Base-by-base conservation (phyloP, 1,140 invertebrate species). In the Teleogryllus occipitalis region DNA sequence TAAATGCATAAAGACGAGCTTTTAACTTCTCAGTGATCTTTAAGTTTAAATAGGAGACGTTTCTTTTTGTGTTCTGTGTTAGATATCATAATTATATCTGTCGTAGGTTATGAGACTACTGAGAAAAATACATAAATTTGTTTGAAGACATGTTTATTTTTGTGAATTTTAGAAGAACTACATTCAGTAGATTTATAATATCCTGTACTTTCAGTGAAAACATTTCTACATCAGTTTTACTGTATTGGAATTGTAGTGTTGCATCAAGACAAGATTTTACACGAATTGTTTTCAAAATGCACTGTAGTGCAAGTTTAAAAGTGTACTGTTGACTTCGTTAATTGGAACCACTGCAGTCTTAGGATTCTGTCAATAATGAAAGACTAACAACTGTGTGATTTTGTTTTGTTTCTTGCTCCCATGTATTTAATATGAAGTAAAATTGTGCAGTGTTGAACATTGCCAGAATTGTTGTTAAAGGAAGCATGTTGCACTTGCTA, bases 21-120 rank as follows among this genome's bases (percentile, higher is more conserved):
- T 65, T 18, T 65, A 14, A 65, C 10, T 7, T 65, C 54, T 65
- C 18, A 14, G 10, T 65, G 18, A 14, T 65, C 54, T 65, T 65
- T 14, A 10, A 10, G 10, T 65, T 65, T 65, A 65, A 3, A 65
- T 65, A 18, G 10, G 18, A 65, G 54, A 10, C 10, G 7, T 65
- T 65, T 65, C 54, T 65, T 65, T 65, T 65, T 65, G 54, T 65
- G 54, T 65, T 65, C 54, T 65, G 54, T 65, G 27, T 65, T 65
- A 65, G 10, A 65, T 65, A 65, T 65, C 27, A 39, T 39, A 2
- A 39, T 39, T 39, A 39, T 39, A 39, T 39, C 27, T 39, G 27
- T 39, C 27, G 27, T 39, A 39, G 27, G 27, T 39, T 39, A 39
- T 39, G 27, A 39, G 27, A 39, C 27, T 39, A 39, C 27, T 39